phyloP scores from a whole-genome alignment of 2,888 invertebrate species.

The Synanthedon andrenaeformis region DNA sequence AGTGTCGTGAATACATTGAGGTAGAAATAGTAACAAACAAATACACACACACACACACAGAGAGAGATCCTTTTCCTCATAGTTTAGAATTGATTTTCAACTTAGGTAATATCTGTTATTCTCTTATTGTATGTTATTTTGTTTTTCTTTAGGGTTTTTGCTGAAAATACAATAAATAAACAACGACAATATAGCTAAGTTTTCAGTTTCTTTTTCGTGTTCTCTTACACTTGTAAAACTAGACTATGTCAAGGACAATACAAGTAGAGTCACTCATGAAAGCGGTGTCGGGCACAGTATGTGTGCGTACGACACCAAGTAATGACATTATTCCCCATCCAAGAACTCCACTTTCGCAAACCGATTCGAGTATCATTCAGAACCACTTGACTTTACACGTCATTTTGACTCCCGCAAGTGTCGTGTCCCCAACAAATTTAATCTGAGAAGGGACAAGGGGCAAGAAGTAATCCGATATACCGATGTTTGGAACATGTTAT shows the following conservation, averaged over 20 bases:
- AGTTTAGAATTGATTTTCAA: no score
- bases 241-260: not conserved
- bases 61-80: no score
- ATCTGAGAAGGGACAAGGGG: slow-evolving; percentile 26
- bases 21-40: no score
- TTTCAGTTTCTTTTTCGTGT: no score
- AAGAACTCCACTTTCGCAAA: slow-evolving; percentile 13
- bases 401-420: slow-evolving; percentile 21
- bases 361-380: slow-evolving; percentile 21
- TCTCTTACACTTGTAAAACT: not conserved
- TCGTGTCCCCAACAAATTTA: slow-evolving; percentile 26
- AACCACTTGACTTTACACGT: slow-evolving; percentile 38
- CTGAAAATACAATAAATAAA: no score
- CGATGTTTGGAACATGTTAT: slow-evolving; percentile 15
- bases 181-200: no score
- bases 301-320: slow-evolving; percentile 20
- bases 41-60: no score
- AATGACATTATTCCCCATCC: slow-evolving; percentile 15
- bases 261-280: not conserved
- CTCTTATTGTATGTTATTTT: no score
- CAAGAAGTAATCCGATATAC: slow-evolving; percentile 23
- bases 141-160: no score
- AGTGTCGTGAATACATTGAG: no score
- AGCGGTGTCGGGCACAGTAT: not conserved
- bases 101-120: no score